Percentiles rank a stretch among this genome's conserved stretches.
phyloP scores from a whole-genome alignment of 1,140 invertebrate species.

The Lasaia peninsularis region DNA sequence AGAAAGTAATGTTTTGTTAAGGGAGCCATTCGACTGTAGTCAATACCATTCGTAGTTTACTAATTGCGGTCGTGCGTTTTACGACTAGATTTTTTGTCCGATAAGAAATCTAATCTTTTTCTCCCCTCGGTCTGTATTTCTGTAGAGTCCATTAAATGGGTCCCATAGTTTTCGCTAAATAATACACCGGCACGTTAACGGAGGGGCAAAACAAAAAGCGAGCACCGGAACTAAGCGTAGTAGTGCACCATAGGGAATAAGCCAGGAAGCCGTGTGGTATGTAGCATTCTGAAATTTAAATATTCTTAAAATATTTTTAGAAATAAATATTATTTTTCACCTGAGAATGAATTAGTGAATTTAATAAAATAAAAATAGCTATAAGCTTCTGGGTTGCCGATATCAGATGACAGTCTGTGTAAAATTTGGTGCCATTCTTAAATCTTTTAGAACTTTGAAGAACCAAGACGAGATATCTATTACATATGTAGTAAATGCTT shows the following conservation, averaged over 20 bases:
- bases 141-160: constrained; percentile 60
- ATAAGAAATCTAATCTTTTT: constrained; percentile 74
- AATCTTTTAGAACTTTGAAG: too few species aligned
- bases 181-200: constrained; percentile 58
- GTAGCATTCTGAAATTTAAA: constrained; percentile 31
- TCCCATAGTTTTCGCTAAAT: constrained; percentile 69
- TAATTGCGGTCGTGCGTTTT: constrained; percentile 35
- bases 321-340: too few species aligned
- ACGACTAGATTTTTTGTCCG: constrained; percentile 52
- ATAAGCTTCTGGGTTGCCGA: too few species aligned
- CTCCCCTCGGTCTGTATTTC: constrained; percentile 49
- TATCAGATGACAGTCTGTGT: too few species aligned
- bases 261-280: constrained; percentile 41
- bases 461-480: too few species aligned
- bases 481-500: too few species aligned
- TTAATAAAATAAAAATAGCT: too few species aligned
- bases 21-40: constrained; percentile 23
- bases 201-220: constrained; percentile 60
- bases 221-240: constrained; percentile 66
- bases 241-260: constrained; percentile 57
- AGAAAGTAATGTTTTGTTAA: not conserved
- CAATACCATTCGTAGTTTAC: constrained; percentile 44
- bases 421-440: too few species aligned
- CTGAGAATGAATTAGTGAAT: too few species aligned
- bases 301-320: too few species aligned